phyloP scores from a whole-genome alignment of 2,888 invertebrate species.

The Chirona hameri region DNA sequence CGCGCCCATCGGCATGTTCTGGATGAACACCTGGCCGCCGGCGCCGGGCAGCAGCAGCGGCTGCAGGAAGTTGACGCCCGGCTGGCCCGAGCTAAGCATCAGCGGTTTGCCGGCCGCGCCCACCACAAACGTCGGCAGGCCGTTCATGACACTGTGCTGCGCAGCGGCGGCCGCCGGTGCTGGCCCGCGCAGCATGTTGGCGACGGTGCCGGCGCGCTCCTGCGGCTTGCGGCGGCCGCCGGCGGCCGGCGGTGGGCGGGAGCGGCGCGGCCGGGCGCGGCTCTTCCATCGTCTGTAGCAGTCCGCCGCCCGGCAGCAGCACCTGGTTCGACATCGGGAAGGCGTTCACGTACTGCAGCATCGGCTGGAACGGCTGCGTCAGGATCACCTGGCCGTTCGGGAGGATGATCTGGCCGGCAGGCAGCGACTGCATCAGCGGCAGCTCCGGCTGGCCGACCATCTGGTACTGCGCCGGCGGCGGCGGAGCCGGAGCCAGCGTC shows the following conservation, averaged over 20 bases:
- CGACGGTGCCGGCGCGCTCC: background rate
- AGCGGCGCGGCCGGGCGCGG: constrained; percentile 22
- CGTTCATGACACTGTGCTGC: background rate
- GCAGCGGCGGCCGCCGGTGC: background rate
- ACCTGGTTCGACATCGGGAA: constrained; percentile 40
- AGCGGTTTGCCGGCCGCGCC: constrained; percentile 13
- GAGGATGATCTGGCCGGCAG: constrained; percentile 7
- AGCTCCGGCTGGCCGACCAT: background rate
- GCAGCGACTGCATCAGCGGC: constrained; percentile 26
- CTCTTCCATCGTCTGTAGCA: constrained; percentile 41
- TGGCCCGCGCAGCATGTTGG: background rate
- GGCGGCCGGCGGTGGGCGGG: background rate
- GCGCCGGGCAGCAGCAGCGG: constrained; percentile 31
- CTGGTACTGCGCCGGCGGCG: constrained; percentile 23
- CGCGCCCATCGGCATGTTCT: constrained; percentile 49
- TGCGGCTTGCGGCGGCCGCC: background rate
- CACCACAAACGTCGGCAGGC: background rate
- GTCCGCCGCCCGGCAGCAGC: constrained; percentile 61
- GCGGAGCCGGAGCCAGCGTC: background rate
- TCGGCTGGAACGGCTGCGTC: constrained; percentile 38
- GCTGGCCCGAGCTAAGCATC: constrained; percentile 36
- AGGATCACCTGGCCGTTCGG: constrained; percentile 24
- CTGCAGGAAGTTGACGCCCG: constrained; percentile 42
- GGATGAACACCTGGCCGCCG: constrained; percentile 7
- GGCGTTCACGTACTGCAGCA: constrained; percentile 59